Conservation (phyloP, 2,113 vertebrate species). For the Fulmarus glacialis region DNA sequence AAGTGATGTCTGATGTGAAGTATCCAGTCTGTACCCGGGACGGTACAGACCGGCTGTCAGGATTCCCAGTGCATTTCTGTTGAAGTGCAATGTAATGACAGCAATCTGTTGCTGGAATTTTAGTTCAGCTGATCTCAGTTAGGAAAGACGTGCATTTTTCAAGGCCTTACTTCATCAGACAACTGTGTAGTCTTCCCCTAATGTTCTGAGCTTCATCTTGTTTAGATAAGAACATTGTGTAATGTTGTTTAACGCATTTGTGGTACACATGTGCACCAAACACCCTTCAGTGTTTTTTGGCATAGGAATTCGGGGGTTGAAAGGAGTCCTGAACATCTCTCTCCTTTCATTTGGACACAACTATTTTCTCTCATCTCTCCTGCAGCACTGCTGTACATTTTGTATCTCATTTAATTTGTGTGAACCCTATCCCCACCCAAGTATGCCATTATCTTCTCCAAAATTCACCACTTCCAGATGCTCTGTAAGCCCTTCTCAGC, state of each 20-base stretch:
- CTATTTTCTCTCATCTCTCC: not conserved
- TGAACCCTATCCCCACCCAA: not conserved
- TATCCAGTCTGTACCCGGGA: not conserved
- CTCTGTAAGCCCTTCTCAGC: not conserved
- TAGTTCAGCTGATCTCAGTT: not conserved
- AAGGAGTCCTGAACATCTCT: not conserved
- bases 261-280: not conserved
- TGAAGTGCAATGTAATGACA: not conserved
- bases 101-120: not conserved
- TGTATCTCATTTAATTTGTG: not conserved
- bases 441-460: not conserved
- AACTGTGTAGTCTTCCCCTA: not conserved
- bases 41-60: accelerated
- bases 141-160: not conserved
- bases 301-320: not conserved
- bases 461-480: not conserved
- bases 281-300: not conserved
- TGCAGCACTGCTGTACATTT: not conserved
- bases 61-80: not conserved
- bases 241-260: not conserved
- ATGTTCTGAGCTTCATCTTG: accelerated
- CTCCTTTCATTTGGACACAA: not conserved
- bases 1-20: not conserved
- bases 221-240: not conserved
- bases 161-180: not conserved